Percentiles rank a stretch among this genome's conserved stretches.
These are phyloP conservation scores for Biston stratarius DNA, from an alignment of 2,888 invertebrate genomes.

Conservation along the genomic window DNA sequence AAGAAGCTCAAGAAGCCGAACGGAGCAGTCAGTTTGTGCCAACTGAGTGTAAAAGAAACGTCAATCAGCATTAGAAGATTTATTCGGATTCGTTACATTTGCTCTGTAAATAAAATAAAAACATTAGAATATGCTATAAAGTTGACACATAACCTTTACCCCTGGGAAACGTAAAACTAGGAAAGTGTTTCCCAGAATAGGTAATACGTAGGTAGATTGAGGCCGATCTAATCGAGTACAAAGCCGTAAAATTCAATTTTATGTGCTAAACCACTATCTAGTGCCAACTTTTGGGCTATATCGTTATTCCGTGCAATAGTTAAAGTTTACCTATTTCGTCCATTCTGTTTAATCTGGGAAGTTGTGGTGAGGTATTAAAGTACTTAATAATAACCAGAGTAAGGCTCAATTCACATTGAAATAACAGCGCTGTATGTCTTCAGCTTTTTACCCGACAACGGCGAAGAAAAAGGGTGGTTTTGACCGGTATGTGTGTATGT, in stretches of 20 bases:
- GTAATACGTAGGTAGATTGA: constrained; percentile 15
- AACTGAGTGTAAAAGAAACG: no score
- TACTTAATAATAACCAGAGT: constrained; percentile 4
- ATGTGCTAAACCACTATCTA: constrained; percentile 19
- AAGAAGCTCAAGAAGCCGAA: no score
- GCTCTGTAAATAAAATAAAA: background rate
- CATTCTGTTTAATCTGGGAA: constrained; percentile 11
- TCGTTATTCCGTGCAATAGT: constrained; percentile 26
- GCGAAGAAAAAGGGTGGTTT: no score
- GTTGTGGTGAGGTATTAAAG: constrained; percentile 5
- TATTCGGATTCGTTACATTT: no score
- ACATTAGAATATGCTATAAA: background rate
- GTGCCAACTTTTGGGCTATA: constrained; percentile 24
- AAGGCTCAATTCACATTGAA: background rate
- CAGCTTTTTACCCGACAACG: no score
- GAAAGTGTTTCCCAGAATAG: constrained; percentile 8
- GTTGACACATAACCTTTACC: background rate
- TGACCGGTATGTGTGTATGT: no score
- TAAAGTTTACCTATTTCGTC: constrained; percentile 20
- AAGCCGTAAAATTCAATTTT: constrained; percentile 31
- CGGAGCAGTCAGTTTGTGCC: no score
- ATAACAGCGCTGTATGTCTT: no score
- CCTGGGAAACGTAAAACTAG: background rate
- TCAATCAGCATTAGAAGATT: no score
- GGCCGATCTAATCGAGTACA: constrained; percentile 22